Evolutionary conservation across 2,113 vertebrate genomes (phyloP).

Genomic region (Ammodytes dubius): DNA sequence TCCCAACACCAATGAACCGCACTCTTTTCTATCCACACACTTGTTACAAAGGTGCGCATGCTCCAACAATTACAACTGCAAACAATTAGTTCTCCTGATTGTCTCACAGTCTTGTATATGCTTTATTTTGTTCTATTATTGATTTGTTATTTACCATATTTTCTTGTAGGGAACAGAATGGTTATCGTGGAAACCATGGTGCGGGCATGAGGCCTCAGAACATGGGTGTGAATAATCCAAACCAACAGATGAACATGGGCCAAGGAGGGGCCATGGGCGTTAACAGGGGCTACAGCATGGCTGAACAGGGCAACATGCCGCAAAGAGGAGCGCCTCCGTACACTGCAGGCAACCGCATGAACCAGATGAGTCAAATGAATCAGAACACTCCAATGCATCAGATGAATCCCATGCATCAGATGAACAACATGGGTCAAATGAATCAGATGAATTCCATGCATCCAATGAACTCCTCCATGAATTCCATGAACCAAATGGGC

Average conservation of each 20-base stretch:
- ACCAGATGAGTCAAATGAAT: constrained; percentile 66
- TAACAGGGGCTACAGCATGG: constrained; percentile 81
- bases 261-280: constrained; percentile 85
- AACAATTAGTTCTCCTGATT: not conserved
- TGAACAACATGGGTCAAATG: constrained; percentile 68
- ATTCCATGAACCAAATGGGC: constrained; percentile 55
- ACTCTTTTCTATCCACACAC: constrained; percentile 94
- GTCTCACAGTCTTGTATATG: not conserved
- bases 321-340: constrained; percentile 80
- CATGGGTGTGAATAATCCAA: constrained; percentile 84
- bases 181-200: constrained; percentile 89
- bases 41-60: constrained; percentile 92
- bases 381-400: constrained; percentile 64
- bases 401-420: constrained; percentile 61
- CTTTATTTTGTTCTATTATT: not conserved
- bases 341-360: constrained; percentile 73
- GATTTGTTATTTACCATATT: not conserved
- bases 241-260: constrained; percentile 87
- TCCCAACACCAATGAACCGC: constrained; percentile 90
- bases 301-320: constrained; percentile 80
- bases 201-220: constrained; percentile 87
- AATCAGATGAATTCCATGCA: constrained; percentile 53
- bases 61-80: not conserved
- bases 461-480: constrained; percentile 59
- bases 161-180: constrained; percentile 90